A percentile compares a stretch with the other conserved stretches of the same genome.
phyloP scores from a whole-genome alignment of 2,797 vertebrate species.

The Lemur catta region DNA sequence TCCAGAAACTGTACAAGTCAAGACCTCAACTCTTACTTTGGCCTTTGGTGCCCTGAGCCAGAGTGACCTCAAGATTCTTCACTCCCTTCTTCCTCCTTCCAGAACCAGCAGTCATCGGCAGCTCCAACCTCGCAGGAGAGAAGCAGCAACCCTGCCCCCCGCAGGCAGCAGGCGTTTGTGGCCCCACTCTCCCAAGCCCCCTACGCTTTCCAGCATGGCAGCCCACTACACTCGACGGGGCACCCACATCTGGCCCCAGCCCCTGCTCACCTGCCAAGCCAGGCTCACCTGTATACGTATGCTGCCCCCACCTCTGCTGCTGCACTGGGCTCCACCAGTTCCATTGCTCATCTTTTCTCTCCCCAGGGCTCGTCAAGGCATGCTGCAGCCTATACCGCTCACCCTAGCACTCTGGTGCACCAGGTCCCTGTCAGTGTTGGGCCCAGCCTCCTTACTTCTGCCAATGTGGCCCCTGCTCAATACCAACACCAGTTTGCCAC shows the following conservation, averaged over 20 bases:
- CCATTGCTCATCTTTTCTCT: constrained; percentile 94
- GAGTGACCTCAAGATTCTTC: constrained; percentile 43
- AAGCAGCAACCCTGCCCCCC: constrained; percentile 85
- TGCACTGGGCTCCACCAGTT: constrained; percentile 94
- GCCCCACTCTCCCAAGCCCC: constrained; percentile 92
- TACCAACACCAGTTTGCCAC: constrained; percentile 94
- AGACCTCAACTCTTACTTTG: not conserved
- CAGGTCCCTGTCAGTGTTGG: constrained; percentile 91
- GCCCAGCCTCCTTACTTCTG: constrained; percentile 88
- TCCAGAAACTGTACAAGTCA: not conserved
- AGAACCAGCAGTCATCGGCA: constrained; percentile 91
- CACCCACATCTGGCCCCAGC: constrained; percentile 91
- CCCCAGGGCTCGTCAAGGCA: constrained; percentile 90
- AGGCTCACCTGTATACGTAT: constrained; percentile 93
- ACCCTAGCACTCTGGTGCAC: constrained; percentile 94
- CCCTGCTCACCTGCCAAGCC: constrained; percentile 86
- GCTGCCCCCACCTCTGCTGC: constrained; percentile 92
- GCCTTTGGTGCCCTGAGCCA: not conserved
- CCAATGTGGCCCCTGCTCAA: constrained; percentile 89
- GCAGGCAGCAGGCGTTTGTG: constrained; percentile 93
- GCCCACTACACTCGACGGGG: constrained; percentile 84
- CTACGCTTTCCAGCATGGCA: constrained; percentile 93
- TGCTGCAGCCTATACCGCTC: constrained; percentile 85
- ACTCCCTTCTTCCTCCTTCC: constrained; percentile 67
- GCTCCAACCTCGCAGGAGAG: constrained; percentile 91